Percentiles rank a stretch among this genome's conserved stretches.
Evolutionary conservation across 2,113 vertebrate species (phyloP).

Genomic region (Procavia capensis): DNA sequence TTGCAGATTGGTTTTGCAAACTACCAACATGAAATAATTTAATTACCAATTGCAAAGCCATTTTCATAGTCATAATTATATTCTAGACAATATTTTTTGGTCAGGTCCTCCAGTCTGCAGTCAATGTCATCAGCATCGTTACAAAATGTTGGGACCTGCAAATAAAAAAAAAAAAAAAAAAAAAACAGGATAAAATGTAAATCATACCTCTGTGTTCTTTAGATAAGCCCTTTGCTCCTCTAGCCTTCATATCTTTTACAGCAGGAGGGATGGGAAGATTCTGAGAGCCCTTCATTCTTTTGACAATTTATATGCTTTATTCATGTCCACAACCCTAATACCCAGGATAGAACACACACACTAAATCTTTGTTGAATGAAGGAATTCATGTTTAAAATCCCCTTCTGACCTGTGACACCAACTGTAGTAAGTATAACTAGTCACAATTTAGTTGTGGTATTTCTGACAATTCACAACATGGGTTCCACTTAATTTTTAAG

Average conservation of each 20-base stretch:
- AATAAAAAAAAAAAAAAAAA: constrained; percentile 69
- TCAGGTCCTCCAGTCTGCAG: constrained; percentile 94
- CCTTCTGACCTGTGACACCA: background rate
- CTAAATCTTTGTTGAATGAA: background rate
- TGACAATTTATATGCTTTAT: background rate
- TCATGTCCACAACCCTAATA: background rate
- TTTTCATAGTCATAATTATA: constrained; percentile 99
- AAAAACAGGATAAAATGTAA: background rate
- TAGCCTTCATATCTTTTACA: background rate
- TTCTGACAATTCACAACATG: background rate
- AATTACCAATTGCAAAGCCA: constrained; percentile 96
- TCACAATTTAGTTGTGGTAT: background rate
- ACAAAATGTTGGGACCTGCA: constrained; percentile 96
- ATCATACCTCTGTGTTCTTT: background rate
- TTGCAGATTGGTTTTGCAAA: background rate
- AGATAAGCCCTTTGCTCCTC: background rate
- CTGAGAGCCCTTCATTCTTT: background rate
- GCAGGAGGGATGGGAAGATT: background rate
- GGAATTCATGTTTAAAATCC: background rate
- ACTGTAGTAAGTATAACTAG: background rate
- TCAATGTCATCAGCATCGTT: constrained; percentile 91
- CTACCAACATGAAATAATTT: background rate
- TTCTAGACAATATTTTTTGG: constrained; percentile 95
- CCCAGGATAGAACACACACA: background rate
- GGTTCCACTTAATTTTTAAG: background rate